Base-by-base conservation (phyloP, 2,797 vertebrate species). In the Pagetopsis macropterus region DNA sequence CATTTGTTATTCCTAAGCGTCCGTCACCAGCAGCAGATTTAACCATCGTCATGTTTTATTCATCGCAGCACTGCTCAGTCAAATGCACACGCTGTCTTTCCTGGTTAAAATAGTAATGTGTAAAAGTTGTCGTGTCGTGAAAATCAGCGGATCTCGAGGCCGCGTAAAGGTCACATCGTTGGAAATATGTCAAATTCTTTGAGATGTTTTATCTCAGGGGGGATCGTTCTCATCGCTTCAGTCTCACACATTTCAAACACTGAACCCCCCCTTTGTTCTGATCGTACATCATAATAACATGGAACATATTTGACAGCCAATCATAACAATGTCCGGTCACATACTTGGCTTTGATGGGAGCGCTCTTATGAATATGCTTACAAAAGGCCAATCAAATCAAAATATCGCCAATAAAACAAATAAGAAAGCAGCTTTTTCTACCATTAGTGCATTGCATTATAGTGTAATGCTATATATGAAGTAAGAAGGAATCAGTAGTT, bases 41-140 rank as follows among this genome's bases (percentile, higher is more conserved):
- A 83, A 81, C 59, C 61, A 37, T 72, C 77, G 68, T 76, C 73
- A 87, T 90, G 45, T 89, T 72, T 89, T 86, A 92, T 92, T 90
- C 67, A 87, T 67, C 2, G 45, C 16, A 33, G 75, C 48, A 0
- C 75, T 50, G 83, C 55, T 27, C 63, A 65, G 31, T 65, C 17
- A 54, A 84, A 77, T 51, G 67, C 57, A 60, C 58, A 57, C 1
- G 16, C 21, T 48, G 75, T 70, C 46, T 3, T 44, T 71, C 46
- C 59, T 75, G 54, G 76, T 62, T 72, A 62, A 71, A 79, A 78
- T 12, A 55, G 0, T 1, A 74, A 64, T n/a, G 10, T 15, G 31
- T 50, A 14, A 65, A 58, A 61, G 43, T 79, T 64, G 84, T 63
- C 27, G 55, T 10, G 3, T 43, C 19, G 69, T 56, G 27, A 21